Percentiles rank a stretch among this genome's conserved stretches.
Evolutionary conservation across 2,113 vertebrate species (phyloP).

Genomic region (Cromileptes altivelis): DNA sequence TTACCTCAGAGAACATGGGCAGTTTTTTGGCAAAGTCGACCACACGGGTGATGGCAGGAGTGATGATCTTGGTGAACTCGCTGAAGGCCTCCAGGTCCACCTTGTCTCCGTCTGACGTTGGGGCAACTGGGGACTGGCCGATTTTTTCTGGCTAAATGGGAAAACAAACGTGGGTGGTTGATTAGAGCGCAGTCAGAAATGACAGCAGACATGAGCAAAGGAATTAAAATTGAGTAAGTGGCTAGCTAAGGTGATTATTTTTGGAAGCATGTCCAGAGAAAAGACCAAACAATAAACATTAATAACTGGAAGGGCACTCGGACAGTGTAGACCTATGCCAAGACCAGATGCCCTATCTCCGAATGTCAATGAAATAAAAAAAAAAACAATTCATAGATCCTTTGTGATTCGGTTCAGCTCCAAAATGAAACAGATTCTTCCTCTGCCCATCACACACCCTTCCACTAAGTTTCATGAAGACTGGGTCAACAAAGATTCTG

Average conservation of each 20-base stretch:
- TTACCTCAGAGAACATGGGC: constrained; percentile 97
- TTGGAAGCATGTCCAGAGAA: background rate
- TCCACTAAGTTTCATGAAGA: too few relatives aligned
- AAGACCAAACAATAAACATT: background rate
- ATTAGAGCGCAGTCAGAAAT: constrained; percentile 4
- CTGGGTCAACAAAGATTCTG: too few relatives aligned
- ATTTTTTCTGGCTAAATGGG: constrained; percentile 92
- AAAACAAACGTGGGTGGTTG: background rate
- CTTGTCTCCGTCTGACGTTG: constrained; percentile 93
- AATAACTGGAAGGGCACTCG: background rate
- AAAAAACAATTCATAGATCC: too few relatives aligned
- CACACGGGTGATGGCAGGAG: constrained; percentile 98
- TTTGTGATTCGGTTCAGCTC: too few relatives aligned
- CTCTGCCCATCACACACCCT: fast-evolving
- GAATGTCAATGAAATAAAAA: too few relatives aligned
- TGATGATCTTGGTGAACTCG: constrained; percentile 99
- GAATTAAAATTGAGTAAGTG: background rate
- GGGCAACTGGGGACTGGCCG: constrained; percentile 94
- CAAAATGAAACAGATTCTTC: too few relatives aligned
- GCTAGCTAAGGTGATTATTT: background rate
- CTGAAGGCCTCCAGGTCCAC: constrained; percentile 99
- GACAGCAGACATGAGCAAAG: background rate
- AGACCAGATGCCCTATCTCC: too few relatives aligned
- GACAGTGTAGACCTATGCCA: too few relatives aligned
- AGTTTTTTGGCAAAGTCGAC: constrained; percentile 99